Evolutionary conservation across 2,797 vertebrate species (phyloP), one percentile per base, ranked within the genome.

Genomic region (Arnoldichthys spilopterus): DNA sequence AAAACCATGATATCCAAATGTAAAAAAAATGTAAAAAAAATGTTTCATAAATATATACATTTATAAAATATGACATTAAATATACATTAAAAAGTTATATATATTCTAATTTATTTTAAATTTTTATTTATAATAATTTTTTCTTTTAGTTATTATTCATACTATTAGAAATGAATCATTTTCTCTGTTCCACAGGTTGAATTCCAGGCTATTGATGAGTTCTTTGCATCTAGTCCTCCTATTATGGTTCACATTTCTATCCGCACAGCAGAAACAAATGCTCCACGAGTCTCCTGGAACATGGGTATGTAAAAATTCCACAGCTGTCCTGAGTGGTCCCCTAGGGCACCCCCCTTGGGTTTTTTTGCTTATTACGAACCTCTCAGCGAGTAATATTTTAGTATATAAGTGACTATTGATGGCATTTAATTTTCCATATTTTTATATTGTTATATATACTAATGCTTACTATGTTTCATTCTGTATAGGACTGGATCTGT

Each of bases 141-240:
- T n/a, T n/a, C n/a, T n/a, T n/a, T n/a, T n/a, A n/a, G n/a, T n/a
- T n/a, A n/a, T n/a, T n/a, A n/a, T n/a, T n/a, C n/a, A n/a, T n/a
- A n/a, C n/a, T n/a, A n/a, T n/a, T n/a, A n/a, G n/a, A n/a, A n/a
- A n/a, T n/a, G n/a, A n/a, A n/a, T n/a, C n/a, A n/a, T n/a, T n/a
- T 26, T 64, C 18, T 53, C n/a, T 80, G 81, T 80, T 63, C 72
- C 26, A 30, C 79, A 94, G 95, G 92, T 94, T 87, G 92, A 93
- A 89, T 94, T 96, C 89, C 91, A 94, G 90, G 93, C 86, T 43
- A 90, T 95, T 77, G 95, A 95, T 79, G 80, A 85, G 16, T 90
- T 88, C 80, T 93, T 92, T 74, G 45, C 72, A 70, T 87, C 76
- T 79, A 93, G 89, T 77, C 80, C 81, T 30, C 85, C 91, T 67